Evolutionary conservation across 2,797 vertebrate species (phyloP).

Genomic region (Enteromius unitaeniatus): DNA sequence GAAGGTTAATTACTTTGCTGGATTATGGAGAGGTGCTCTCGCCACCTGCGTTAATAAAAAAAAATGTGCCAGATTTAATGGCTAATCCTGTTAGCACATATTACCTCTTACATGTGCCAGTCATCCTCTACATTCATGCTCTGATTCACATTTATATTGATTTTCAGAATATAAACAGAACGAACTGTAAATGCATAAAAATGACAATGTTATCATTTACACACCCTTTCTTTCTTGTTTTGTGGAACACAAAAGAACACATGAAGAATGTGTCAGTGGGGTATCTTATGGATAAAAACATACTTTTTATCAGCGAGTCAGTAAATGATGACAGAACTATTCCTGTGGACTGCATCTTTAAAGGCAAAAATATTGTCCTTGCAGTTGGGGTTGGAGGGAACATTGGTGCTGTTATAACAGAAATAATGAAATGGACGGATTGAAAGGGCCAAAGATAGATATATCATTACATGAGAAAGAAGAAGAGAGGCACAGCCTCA

Average conservation of each 20-base stretch:
- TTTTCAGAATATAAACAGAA: neutral
- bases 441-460: conserved; percentile 34
- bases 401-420: conserved; percentile 32
- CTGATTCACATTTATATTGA: conserved; percentile 13
- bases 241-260: neutral
- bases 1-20: conserved; percentile 38
- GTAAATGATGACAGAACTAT: neutral
- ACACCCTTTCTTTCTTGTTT: neutral
- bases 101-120: conserved; percentile 25
- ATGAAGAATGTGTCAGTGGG: neutral
- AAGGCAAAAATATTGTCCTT: neutral
- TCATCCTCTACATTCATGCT: conserved; percentile 6
- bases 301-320: neutral
- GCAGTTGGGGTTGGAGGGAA: neutral
- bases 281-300: neutral
- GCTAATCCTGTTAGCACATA: conserved; percentile 26
- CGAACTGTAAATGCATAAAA: neutral
- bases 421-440: conserved; percentile 52
- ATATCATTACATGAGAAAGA: conserved; percentile 41
- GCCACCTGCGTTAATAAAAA: neutral
- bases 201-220: neutral
- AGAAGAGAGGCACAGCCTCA: conserved; percentile 46
- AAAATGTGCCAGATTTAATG: neutral
- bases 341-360: neutral
- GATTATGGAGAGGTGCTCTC: conserved; percentile 23